Base-by-base conservation (phyloP, 2,888 invertebrate genomes). In the Netelia fuscicornis region DNA sequence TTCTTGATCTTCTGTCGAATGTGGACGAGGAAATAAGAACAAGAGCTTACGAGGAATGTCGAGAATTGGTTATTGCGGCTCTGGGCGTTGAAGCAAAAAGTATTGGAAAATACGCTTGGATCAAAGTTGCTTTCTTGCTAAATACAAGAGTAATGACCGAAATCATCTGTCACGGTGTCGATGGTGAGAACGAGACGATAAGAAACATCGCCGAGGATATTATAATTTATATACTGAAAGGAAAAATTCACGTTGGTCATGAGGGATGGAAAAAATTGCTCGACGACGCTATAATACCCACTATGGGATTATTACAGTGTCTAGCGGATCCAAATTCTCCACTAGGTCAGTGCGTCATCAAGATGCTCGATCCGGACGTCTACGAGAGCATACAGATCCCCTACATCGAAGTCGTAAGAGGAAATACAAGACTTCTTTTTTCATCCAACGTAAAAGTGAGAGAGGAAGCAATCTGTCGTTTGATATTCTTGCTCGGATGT, bases 341-440 rank as follows among this genome's bases (percentile, higher is more conserved):
- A 81, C 87, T 95, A 92, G 96, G 96, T 0, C 95, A 95, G 91
- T 95, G 95, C 1, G 94, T 97, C 68, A 94, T 96, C 85, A 95
- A 95, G 89, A 95, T 96, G 25, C 92, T 96, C 17, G 96, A 97
- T 91, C 95, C 95, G 0, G 96, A 96, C 86, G 94, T 96, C 89
- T 95, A 95, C 1, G 94, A 94, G 65, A 94, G 95, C 83, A 95
- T 96, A 94, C 94, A 95, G 52, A 94, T 96, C 68, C 95, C 96
- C 0, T 91, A 91, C 2, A 89, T 95, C 3, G 96, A 96, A 88
- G 92, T 94, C 6, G 83, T 95, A 6, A 94, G 94, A 89, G 94
- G 94, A 48, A 95, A 95, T 88, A 89, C 94, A n/a, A 91, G 94
- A 54, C 90, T 95, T 54, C 88, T 95, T 54, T 95, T 94, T 89